Evolutionary conservation across 2,888 invertebrate genomes (phyloP).

Genomic region (Monochamus alternatus): DNA sequence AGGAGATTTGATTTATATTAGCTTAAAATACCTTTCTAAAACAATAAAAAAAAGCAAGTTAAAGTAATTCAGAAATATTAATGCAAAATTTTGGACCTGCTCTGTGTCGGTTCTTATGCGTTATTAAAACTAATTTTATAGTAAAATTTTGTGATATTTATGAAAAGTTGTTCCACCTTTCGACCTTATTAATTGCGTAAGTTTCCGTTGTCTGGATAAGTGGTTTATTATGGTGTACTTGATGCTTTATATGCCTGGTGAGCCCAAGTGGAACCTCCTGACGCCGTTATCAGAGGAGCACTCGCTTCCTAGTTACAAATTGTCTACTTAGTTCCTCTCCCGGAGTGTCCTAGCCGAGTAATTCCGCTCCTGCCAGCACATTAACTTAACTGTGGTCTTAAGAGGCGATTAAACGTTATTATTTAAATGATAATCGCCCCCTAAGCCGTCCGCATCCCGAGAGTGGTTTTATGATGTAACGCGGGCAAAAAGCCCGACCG

Average conservation of each 20-base stretch:
- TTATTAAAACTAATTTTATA: too few relatives aligned
- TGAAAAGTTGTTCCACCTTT: too few relatives aligned
- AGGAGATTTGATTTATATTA: too few relatives aligned
- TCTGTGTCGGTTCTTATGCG: too few relatives aligned
- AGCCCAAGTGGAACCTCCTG: background rate
- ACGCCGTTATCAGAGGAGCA: background rate
- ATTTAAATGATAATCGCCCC: conserved; percentile 47
- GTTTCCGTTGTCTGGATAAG: too few relatives aligned
- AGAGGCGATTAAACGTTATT: conserved; percentile 41
- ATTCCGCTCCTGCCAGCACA: conserved; percentile 1
- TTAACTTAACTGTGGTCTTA: background rate
- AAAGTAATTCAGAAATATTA: too few relatives aligned
- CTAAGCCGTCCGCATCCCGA: conserved; percentile 40
- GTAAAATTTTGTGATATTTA: too few relatives aligned
- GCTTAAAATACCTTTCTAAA: too few relatives aligned
- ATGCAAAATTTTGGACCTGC: too few relatives aligned
- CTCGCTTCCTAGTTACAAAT: background rate
- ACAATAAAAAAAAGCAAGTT: too few relatives aligned
- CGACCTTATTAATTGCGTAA: background rate
- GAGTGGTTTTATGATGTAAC: conserved; percentile 45
- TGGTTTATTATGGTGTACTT: too few relatives aligned
- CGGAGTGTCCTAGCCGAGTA: background rate
- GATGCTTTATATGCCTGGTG: background rate
- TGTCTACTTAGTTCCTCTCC: background rate
- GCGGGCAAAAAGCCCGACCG: conserved; percentile 58